Base-by-base conservation (phyloP, 2,888 invertebrate species). In the Lasioglossum oenotherae region DNA sequence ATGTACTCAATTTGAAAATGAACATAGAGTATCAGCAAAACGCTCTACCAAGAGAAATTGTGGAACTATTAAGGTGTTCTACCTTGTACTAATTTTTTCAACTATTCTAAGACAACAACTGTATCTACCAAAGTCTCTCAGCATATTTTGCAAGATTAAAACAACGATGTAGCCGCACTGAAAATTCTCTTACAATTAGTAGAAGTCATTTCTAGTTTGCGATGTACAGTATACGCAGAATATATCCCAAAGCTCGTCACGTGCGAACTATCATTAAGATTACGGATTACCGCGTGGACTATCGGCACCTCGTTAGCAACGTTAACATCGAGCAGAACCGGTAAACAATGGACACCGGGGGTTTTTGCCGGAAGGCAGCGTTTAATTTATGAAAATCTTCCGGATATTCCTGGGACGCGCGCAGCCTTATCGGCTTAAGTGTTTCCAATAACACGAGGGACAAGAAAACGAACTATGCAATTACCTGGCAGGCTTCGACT, bases 401-500 rank as follows among this genome's bases (percentile, higher is more conserved):
- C 31, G 77, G 57, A 67, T 75, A 46, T 57, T 46, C n/a, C 35
- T n/a, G 27, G 46, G 64, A 44, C 41, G 19, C 23, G 76, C 67
- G 27, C 41, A 76, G 85, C 85, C 85, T 84, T 85, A 85, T 80
- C 81, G 77, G 90, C 77, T 81, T 82, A 84, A 80, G 84, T 84
- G 87, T 86, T 86, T 84, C 90, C 89, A 85, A 89, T 90, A 91
- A 90, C 87, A 89, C 81, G 74, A 88, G 84, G 87, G 80, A 87
- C 87, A 89, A 86, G 88, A 88, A 88, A 88, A 89, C 88, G 88
- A 89, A 91, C 92, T 92, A 90, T 91, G 92, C 91, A 89, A 91
- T 91, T 91, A 91, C 88, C 87, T 80, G 84, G 81, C 86, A 83
- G 87, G 88, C 88, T 88, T 85, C 88, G 88, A 91, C 85, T 90